A percentile compares a stretch with the other conserved stretches of the same genome.
These are phyloP conservation scores for Cyprinus carpio DNA, from an alignment of 2,113 vertebrate species.

Conservation along the genomic window DNA sequence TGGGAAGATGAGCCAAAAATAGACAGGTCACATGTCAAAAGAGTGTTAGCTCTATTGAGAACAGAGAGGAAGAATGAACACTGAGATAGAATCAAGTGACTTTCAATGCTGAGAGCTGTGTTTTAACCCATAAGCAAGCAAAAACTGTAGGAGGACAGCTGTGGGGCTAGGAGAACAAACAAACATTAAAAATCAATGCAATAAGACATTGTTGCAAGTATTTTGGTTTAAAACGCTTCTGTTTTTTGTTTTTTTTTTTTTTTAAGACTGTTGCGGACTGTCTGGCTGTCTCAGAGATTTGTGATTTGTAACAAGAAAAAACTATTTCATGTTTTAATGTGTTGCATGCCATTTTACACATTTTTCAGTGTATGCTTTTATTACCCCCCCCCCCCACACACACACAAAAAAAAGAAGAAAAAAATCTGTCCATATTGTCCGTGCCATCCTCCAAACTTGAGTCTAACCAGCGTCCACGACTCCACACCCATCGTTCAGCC, in stretches of 20 bases:
- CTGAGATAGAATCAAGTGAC: slow-evolving; percentile 16
- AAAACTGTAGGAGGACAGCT: slow-evolving; percentile 30
- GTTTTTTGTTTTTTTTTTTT: too few species aligned
- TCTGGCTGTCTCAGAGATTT: not conserved
- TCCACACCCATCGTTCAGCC: too few species aligned
- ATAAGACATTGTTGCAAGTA: slow-evolving; percentile 15
- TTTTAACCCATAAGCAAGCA: not conserved
- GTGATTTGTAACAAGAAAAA: too few species aligned
- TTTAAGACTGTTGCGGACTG: not conserved
- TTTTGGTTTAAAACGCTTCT: not conserved
- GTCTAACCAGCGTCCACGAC: too few species aligned
- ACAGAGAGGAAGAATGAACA: slow-evolving; percentile 4
- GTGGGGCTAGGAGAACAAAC: slow-evolving; percentile 3
- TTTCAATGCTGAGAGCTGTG: not conserved
- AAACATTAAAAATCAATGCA: not conserved
- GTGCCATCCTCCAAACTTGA: too few species aligned
- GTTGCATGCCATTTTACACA: too few species aligned
- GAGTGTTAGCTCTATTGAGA: slow-evolving; percentile 5
- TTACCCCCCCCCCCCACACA: too few species aligned
- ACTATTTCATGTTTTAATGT: too few species aligned
- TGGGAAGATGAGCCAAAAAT: slow-evolving; percentile 22
- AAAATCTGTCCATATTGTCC: too few species aligned
- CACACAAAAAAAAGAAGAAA: too few species aligned
- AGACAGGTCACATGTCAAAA: not conserved
- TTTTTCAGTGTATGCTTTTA: too few species aligned